Percentiles rank a stretch among this genome's conserved stretches.
Evolutionary conservation across 92 coral and sea anemone species (phyloP).

Genomic region (Chrysogorgia sp.): DNA sequence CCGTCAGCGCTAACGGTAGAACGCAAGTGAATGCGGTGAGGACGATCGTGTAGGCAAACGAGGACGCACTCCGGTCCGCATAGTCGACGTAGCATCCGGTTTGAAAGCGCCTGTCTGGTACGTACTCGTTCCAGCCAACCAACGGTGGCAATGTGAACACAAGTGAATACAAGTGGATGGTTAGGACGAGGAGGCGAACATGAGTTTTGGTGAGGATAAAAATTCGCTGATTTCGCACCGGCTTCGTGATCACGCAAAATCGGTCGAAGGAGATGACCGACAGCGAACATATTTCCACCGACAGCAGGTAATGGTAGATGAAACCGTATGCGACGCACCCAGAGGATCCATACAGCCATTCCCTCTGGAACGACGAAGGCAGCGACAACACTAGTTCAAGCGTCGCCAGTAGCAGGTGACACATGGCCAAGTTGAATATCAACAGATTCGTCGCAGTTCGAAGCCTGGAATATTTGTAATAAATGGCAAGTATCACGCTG

Average conservation of each 20-base stretch:
- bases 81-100: conserved; percentile 92
- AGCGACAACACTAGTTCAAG: conserved; percentile 73
- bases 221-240: conserved; percentile 69
- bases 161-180: conserved; percentile 70
- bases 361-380: conserved; percentile 60
- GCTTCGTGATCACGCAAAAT: conserved; percentile 81
- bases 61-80: conserved; percentile 73
- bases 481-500: conserved; percentile 73
- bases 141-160: conserved; percentile 83
- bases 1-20: conserved; percentile 72
- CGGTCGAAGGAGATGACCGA: conserved; percentile 86
- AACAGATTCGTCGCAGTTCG: conserved; percentile 89
- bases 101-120: conserved; percentile 65
- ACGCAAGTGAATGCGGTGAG: conserved; percentile 72
- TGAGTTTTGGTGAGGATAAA: conserved; percentile 65
- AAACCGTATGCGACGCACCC: conserved; percentile 86
- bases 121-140: conserved; percentile 84
- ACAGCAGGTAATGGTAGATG: conserved; percentile 74
- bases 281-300: conserved; percentile 77
- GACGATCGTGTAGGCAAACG: conserved; percentile 75
- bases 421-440: conserved; percentile 82
- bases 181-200: conserved; percentile 56
- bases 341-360: conserved; percentile 75
- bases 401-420: conserved; percentile 78
- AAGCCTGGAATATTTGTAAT: conserved; percentile 75